phyloP scores from a whole-genome alignment of 2,888 invertebrate species.

The Emmelina monodactyla region DNA sequence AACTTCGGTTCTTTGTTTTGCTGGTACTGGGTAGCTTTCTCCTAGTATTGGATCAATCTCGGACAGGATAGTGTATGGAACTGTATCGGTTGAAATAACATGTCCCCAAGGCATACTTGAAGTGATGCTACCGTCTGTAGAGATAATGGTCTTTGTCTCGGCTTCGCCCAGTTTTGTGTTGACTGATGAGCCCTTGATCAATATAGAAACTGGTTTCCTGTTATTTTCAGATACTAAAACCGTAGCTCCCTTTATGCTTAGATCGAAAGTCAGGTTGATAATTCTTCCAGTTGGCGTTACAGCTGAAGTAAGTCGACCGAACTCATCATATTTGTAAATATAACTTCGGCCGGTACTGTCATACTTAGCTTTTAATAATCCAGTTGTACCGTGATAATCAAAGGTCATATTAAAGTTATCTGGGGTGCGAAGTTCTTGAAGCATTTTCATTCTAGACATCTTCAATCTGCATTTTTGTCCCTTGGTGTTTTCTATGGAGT shows the following conservation, averaged over 20 bases:
- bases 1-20: constrained; percentile 88
- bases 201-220: constrained; percentile 82
- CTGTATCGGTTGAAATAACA: constrained; percentile 86
- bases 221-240: constrained; percentile 86
- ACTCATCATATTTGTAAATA: constrained; percentile 94
- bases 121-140: constrained; percentile 84
- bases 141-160: constrained; percentile 80
- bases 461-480: constrained; percentile 89
- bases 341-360: constrained; percentile 91
- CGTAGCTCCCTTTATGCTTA: constrained; percentile 90
- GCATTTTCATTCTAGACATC: constrained; percentile 92
- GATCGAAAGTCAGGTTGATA: constrained; percentile 85
- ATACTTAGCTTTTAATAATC: constrained; percentile 85
- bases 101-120: constrained; percentile 88
- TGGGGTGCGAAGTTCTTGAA: constrained; percentile 89
- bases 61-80: constrained; percentile 88
- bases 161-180: constrained; percentile 83
- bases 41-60: constrained; percentile 88
- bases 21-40: constrained; percentile 90
- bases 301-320: constrained; percentile 89
- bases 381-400: constrained; percentile 91
- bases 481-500: constrained; percentile 93
- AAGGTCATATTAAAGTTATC: constrained; percentile 94
- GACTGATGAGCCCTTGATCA: constrained; percentile 88
- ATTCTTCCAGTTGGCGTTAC: constrained; percentile 96